Base-by-base conservation (phyloP, 2,797 vertebrate genomes). In the Enteromius trimaculatus region DNA sequence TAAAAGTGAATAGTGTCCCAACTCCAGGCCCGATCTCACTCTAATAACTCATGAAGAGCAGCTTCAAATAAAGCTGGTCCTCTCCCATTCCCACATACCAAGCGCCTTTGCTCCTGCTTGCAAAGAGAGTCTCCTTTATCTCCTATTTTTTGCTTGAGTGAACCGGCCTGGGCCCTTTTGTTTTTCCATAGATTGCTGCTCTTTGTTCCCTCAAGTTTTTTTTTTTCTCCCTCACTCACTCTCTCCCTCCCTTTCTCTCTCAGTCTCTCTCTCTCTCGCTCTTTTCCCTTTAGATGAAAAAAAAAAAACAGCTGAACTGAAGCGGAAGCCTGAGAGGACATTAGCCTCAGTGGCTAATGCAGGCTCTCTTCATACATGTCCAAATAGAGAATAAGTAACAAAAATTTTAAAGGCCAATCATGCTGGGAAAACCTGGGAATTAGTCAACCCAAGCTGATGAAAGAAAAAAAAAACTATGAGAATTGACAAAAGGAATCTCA, bases 51-150 rank as follows among this genome's bases (percentile, higher is more conserved):
- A 95, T 94, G 94, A 95, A 94, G 94, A 92, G 92, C 90, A 91
- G 93, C 91, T 91, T 92, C 90, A 92, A 92, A 90, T 86, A 90
- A 94, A 93, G 92, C 89, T 89, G 88, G 89, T 93, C 88, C 92
- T 94, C 89, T 94, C 87, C 89, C 93, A 91, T 96, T 96, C 95
- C 94, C 96, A 96, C 96, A 97, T 96, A 96, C 96, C 95, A 95
- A 94, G 90, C 85, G 88, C 93, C 94, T 95, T 92, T 93, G 94
- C 95, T 94, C 92, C 94, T 94, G 92, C 95, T 93, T 90, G 94
- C 95, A 96, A 95, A 97, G 95, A 96, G 95, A 95, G 94, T 91
- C 94, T 94, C 94, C 95, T 97, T 96, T 97, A 96, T 97, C 95
- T 95, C 93, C 93, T 94, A 92, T 92, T 96, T 92, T 95, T 95